A percentile compares a stretch with the other conserved stretches of the same genome.
Conservation (phyloP, 2,797 vertebrate species). For the Parambassis ranga region DNA sequence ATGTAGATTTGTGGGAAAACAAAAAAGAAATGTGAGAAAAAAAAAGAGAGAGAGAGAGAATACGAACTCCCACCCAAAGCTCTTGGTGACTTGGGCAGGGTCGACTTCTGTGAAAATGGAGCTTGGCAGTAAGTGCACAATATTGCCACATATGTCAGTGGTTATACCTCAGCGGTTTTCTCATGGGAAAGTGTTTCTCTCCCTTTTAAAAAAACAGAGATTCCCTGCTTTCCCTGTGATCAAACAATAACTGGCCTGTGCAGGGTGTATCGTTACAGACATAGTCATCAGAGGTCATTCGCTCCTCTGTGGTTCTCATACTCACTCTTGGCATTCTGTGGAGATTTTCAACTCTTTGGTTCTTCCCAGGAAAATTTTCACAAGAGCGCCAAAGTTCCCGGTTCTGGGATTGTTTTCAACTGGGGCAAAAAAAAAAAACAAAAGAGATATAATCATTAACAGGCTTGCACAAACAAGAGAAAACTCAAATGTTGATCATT, state of each 20-base stretch:
- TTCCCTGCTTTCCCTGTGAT: constrained; percentile 12
- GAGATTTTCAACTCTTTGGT: constrained; percentile 99
- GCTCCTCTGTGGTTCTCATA: constrained; percentile 45
- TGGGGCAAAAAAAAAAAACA: constrained; percentile 45
- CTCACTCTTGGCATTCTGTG: constrained; percentile 99
- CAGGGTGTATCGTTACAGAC: neutral
- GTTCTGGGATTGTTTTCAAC: constrained; percentile 97
- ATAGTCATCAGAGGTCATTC: neutral
- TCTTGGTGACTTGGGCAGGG: constrained; percentile 24
- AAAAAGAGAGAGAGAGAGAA: constrained; percentile 4
- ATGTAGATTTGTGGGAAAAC: constrained; percentile 9
- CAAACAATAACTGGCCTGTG: constrained; percentile 19
- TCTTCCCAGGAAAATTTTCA: constrained; percentile 94
- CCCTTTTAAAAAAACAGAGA: neutral
- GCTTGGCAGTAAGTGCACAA: constrained; percentile 18
- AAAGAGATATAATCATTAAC: constrained; percentile 3
- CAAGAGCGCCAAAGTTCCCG: constrained; percentile 91
- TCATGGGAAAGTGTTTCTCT: constrained; percentile 46
- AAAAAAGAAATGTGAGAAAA: constrained; percentile 18
- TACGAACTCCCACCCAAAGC: constrained; percentile 10
- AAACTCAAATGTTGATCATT: neutral
- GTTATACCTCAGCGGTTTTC: constrained; percentile 50
- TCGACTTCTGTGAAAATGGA: constrained; percentile 14
- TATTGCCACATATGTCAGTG: constrained; percentile 42
- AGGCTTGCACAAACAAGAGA: neutral